These are phyloP conservation scores for Amazona finschi DNA, from an alignment of 2,797 vertebrate species.

Conservation along the genomic window DNA sequence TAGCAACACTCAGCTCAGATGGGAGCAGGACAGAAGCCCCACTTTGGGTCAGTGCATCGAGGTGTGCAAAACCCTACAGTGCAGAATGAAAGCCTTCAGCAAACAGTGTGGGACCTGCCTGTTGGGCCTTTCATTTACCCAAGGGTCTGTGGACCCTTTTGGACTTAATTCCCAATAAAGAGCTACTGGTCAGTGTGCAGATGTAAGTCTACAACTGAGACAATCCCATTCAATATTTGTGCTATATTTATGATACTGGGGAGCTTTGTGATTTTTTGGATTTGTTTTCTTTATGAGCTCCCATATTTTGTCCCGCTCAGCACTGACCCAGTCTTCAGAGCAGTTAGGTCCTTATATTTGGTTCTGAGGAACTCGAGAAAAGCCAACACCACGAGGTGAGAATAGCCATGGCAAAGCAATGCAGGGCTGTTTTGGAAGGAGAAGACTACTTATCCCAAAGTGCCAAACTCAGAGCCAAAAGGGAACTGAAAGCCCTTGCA, in stretches of 20 bases:
- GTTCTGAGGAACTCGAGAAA: not conserved
- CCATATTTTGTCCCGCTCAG: not conserved
- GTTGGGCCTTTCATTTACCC: not conserved
- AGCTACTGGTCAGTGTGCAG: not conserved
- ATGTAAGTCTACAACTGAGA: not conserved
- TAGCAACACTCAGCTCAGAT: not conserved
- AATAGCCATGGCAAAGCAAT: not conserved
- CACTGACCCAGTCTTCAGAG: not conserved
- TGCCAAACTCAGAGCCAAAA: not conserved
- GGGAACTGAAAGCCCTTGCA: not conserved
- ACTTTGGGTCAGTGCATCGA: accelerated
- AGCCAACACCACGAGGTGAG: not conserved
- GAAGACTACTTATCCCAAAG: not conserved
- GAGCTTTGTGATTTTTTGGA: no score
- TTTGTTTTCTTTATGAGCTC: not conserved
- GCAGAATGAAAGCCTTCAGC: not conserved
- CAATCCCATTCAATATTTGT: not conserved
- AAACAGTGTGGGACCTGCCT: not conserved
- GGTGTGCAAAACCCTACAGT: not conserved
- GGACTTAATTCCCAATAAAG: not conserved
- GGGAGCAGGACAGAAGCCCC: not conserved
- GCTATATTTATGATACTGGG: not conserved
- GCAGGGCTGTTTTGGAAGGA: not conserved
- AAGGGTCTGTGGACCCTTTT: not conserved
- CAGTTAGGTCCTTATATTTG: not conserved